These are phyloP conservation scores for Eospalax fontanierii DNA, from an alignment of 2,797 vertebrate genomes.

Conservation along the genomic window DNA sequence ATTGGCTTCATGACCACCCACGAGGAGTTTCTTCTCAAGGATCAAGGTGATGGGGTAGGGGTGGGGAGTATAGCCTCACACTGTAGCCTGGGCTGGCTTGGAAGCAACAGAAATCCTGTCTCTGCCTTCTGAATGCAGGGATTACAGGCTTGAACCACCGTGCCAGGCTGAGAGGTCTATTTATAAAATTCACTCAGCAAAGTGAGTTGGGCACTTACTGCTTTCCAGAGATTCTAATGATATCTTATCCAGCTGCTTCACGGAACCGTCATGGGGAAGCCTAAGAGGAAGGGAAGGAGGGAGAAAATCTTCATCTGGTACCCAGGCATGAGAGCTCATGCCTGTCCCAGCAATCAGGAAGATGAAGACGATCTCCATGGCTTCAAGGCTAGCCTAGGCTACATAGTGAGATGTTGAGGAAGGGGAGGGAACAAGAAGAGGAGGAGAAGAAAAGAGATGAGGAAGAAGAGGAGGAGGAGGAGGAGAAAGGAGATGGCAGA, in stretches of 20 bases:
- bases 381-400: not conserved
- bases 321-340: too few species aligned
- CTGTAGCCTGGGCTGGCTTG: too few species aligned
- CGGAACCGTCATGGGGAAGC: too few species aligned
- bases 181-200: not conserved
- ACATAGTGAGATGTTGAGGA: not conserved
- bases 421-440: too few species aligned
- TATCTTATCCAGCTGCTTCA: too few species aligned
- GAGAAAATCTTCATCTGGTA: too few species aligned
- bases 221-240: not conserved
- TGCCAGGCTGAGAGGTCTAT: not conserved
- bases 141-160: not conserved
- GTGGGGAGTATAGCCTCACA: too few species aligned
- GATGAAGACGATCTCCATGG: not conserved
- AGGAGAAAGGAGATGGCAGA: too few species aligned
- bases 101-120: not conserved
- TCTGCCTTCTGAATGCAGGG: too few species aligned
- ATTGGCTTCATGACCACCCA: not conserved
- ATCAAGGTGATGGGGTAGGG: not conserved
- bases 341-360: not conserved
- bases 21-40: not conserved
- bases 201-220: not conserved
- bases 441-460: too few species aligned
- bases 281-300: too few species aligned
- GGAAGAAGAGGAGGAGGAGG: too few species aligned